Conservation (phyloP, 2,797 vertebrate species). For the Myotis daubentonii region DNA sequence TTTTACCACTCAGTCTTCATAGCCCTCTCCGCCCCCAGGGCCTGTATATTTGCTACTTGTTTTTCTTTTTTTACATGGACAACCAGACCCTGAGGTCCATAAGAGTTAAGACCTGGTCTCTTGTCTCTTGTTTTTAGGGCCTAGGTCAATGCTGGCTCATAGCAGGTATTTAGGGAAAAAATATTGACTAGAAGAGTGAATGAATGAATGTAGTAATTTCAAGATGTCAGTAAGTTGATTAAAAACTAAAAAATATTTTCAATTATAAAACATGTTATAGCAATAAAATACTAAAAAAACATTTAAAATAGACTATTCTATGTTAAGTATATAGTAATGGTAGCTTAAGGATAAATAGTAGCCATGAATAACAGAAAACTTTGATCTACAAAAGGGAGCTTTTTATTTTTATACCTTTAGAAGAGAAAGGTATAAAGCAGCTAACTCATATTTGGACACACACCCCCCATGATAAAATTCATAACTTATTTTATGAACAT, state of each 20-base stretch:
- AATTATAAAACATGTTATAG: neutral
- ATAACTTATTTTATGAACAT: constrained; percentile 30
- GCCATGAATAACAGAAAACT: neutral
- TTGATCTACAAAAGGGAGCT: neutral
- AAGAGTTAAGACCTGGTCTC: neutral
- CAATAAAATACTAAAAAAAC: neutral
- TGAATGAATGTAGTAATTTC: neutral
- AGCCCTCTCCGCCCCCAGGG: neutral
- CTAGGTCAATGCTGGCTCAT: neutral
- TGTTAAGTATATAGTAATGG: neutral
- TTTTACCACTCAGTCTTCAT: neutral
- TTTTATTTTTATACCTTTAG: constrained; percentile 22
- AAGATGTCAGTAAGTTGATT: neutral
- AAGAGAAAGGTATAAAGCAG: neutral
- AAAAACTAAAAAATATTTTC: neutral
- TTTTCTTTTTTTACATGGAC: neutral
- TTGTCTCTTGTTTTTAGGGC: neutral
- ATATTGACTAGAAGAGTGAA: neutral
- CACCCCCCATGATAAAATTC: neutral
- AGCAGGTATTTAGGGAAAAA: neutral
- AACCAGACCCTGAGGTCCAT: neutral
- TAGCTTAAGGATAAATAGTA: neutral
- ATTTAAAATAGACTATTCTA: neutral
- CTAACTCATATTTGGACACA: neutral
- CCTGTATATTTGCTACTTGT: neutral